These are phyloP conservation scores for Muscicapa comitata DNA, from an alignment of 2,797 vertebrate species.

Conservation along the genomic window DNA sequence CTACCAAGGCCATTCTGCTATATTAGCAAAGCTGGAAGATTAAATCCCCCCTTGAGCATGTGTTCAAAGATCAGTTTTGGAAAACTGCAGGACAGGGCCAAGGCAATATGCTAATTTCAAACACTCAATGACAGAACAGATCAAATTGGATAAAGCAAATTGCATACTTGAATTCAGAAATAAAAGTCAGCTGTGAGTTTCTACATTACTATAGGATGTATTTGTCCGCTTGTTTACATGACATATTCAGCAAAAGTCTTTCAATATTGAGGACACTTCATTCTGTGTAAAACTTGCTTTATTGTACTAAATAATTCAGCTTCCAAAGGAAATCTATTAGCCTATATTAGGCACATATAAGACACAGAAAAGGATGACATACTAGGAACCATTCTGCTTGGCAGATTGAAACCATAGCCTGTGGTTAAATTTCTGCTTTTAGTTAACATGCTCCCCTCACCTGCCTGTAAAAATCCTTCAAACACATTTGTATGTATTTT, in stretches of 20 bases:
- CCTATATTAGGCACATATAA: background rate
- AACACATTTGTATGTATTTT: background rate
- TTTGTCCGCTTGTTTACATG: background rate
- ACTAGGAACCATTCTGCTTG: background rate
- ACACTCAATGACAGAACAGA: background rate
- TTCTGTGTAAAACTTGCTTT: background rate
- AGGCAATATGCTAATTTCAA: background rate
- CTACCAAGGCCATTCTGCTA: background rate
- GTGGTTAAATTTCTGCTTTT: background rate
- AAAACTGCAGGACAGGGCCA: background rate
- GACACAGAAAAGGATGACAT: background rate
- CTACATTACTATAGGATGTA: background rate
- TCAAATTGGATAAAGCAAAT: background rate
- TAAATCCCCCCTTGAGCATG: background rate
- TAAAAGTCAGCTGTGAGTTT: background rate
- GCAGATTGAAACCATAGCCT: background rate
- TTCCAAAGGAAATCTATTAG: background rate
- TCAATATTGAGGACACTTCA: background rate
- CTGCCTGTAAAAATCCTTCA: background rate
- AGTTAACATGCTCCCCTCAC: fast-evolving
- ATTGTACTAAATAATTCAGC: background rate
- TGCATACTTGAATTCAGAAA: background rate
- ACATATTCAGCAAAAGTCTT: background rate
- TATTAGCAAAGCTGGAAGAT: background rate
- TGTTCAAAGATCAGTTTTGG: background rate